Base-by-base conservation (phyloP, 2,113 vertebrate genomes). In the Benitochromis conjunctus region DNA sequence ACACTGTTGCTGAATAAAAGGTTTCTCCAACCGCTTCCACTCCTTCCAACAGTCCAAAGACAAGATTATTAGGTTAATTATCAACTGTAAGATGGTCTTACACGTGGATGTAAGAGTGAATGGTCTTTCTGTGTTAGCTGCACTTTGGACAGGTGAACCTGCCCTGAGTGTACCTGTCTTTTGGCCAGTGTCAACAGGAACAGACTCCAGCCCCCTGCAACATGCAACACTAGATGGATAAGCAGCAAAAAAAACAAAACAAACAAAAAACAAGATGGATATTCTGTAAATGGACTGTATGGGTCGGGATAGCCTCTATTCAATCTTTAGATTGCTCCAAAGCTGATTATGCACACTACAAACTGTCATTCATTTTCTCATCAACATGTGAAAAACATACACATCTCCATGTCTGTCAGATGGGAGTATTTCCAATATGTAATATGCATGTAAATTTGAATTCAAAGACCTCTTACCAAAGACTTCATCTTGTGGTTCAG, bases 401-500 rank as follows among this genome's bases (percentile, higher is more conserved):
- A 18, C 11, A 31, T 78, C 38, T 5, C n/a, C 69, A 51, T 2
- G 6, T 69, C 6, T 31, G 6, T 46, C 24, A 5, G n/a, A 19
- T 21, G 34, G 54, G 53, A 53, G 10, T 58, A 6, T 46, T 51
- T n/a, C 62, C 6, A 53, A 53, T 13, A 41, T 26, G 16, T 5
- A 74, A 64, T 14, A 41, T 36, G 7, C 46, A 77, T 66, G 11
- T 48, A 4, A 43, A 46, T 48, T 43, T 3, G 14, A 46, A 66
- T 14, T 77, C 1, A 18, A 41, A 79, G 11, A 84, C 24, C 16
- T 88, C 97, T 85, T 96, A 98, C 98, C 97, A 53, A 98, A 98
- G 89, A 98, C 98, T 82, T 98, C 97, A 62, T 97, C 98, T 1
- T 95, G 97, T 79, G 95, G 48, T 56, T 97, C 96, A 11, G 95